Percentiles rank a stretch among this genome's conserved stretches.
phyloP scores from a whole-genome alignment of 2,797 vertebrate species.

The Sternotherus odoratus region DNA sequence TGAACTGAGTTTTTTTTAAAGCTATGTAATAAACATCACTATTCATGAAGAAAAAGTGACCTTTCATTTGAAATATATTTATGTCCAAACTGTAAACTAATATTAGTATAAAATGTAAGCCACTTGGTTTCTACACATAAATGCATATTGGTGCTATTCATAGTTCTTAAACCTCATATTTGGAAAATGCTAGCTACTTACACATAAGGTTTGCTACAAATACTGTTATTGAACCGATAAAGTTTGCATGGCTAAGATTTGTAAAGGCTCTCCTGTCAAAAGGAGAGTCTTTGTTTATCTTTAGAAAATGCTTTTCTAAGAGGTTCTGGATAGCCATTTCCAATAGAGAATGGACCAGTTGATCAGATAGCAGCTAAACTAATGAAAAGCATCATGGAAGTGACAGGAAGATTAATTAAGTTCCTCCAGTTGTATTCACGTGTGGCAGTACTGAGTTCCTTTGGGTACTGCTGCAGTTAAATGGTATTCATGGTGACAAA shows the following conservation, averaged over 20 bases:
- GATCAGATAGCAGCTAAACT: conserved; percentile 94
- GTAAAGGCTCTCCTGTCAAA: conserved; percentile 50
- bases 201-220: not conserved
- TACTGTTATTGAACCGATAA: conserved; percentile 49
- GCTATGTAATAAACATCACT: not conserved
- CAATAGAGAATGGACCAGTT: conserved; percentile 81
- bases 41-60: conserved; percentile 16
- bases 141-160: conserved; percentile 3
- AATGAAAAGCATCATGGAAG: conserved; percentile 94
- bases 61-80: conserved; percentile 26
- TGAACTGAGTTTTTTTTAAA: not conserved
- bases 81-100: conserved; percentile 12
- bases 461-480: conserved; percentile 87
- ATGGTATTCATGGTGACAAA: conserved; percentile 94
- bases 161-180: conserved; percentile 18
- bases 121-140: not conserved
- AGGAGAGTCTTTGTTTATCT: conserved; percentile 77
- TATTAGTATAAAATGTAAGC: not conserved
- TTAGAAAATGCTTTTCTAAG: conserved; percentile 69
- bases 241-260: conserved; percentile 42
- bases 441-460: conserved; percentile 82
- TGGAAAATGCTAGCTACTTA: conserved; percentile 32
- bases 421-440: conserved; percentile 84
- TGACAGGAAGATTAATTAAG: conserved; percentile 99
- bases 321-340: conserved; percentile 78